Base-by-base conservation (phyloP, 2,888 invertebrate genomes). In the Hirtodrosophila cameraria region DNA sequence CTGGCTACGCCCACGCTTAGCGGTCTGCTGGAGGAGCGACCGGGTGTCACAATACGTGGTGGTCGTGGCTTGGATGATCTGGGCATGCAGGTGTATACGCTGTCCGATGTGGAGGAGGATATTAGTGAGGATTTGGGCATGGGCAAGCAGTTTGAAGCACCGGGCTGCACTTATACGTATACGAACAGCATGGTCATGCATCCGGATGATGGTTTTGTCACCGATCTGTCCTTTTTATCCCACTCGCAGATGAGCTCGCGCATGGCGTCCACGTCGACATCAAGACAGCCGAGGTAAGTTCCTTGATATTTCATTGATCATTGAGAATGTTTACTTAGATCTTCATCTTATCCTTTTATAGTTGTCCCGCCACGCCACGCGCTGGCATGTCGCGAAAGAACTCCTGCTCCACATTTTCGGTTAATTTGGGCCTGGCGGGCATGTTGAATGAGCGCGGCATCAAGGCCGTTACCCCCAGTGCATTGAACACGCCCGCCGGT, bases 1-100 rank as follows among this genome's bases (percentile, higher is more conserved):
- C 93, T 99, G 38, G 99, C 99, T 38, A 97, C 97, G 46, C 99
- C 99, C 7, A 96, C 96, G 45, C 93, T 98, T 88, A 96, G 97
- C 65, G 97, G 97, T 75, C 92, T 99, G 52, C 91, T 99, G 59
- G 98, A 98, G 78, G 96, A 97, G 61, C 93, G 97, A 55, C 97
- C 97, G 0, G 98, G 98, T 1, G 97, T 98, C 0, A 96, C 96
- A 72, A 95, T 96, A 15, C 93, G 96, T 1, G 96, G 96, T 5
- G 94, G 95, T 7, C 93, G 96, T 8, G 94, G 94, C 0, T 91
- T 95, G 15, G 94, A 95, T 65, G 95, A 95, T 50, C 92, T 95
- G 64, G 96, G 97, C 49, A 90, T 95, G 84, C 94, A 96, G 68
- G 52, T 91, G 16, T 93, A 93, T 79, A 91, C 93, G 1, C 88